Base-by-base conservation (phyloP, 2,113 vertebrate genomes). In the Lepus europaeus region DNA sequence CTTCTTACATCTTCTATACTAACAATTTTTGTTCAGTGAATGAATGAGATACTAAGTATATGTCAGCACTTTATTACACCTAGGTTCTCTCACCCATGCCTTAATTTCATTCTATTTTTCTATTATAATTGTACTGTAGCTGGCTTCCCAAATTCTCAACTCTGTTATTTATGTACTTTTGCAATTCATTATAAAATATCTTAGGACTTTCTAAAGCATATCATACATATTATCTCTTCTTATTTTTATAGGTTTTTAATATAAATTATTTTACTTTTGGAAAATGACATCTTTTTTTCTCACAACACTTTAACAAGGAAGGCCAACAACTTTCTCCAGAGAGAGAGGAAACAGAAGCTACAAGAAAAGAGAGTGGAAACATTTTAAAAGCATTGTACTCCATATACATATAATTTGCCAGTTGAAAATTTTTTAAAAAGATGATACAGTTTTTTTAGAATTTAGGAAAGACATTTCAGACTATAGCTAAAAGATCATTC, bases 231-330 rank as follows among this genome's bases (percentile, higher is more conserved):
- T 49, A 64, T 56, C 59, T 49, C 20, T 39, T 70, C 45, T 89
- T 81, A 85, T 90, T 92, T 91, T 68, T 22, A 93, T 36, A 78
- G 7, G 7, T 64, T 82, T 89, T 83, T 49, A 66, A 77, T 80
- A 14, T 59, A 59, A 59, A 17, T 74, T 87, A 93, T 79, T 91
- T 91, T 77, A 85, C 72, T 87, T 91, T 70, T 23, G 45, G 17
- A 70, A 1, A 88, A 68, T 66, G 10, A 72, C 2, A n/a, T 68
- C 17, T 29, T 53, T 83, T 76, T 64, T 88, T 25, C 49, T 95
- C 51, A 87, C 3, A 96, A 86, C 36, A 89, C 7, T 85, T 82
- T 45, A 64, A 22, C 84, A 64, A 89, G 29, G 6, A 93, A 89
- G n/a, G 20, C 7, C 29, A 69, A 13, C 17, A 93, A 39, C 16